These are phyloP conservation scores for Ophthalmolycus amberensis DNA, from an alignment of 2,113 vertebrate species.

Conservation along the genomic window DNA sequence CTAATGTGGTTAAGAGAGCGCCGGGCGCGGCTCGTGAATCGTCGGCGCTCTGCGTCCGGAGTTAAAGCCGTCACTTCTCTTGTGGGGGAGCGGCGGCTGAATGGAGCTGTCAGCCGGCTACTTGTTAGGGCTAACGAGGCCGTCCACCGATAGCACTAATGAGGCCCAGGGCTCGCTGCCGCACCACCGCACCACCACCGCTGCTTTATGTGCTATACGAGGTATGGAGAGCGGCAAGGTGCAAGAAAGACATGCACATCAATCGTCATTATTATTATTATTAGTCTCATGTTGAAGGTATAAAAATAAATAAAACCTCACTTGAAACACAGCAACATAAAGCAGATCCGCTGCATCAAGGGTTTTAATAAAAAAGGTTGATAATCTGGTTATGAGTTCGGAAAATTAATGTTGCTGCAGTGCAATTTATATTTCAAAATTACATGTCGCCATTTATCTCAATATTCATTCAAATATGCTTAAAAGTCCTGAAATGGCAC, in stretches of 20 bases:
- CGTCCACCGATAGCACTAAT: slow-evolving; percentile 81
- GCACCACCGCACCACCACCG: not conserved
- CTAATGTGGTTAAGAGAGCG: slow-evolving; percentile 89
- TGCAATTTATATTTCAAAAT: no score
- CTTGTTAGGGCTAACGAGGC: slow-evolving; percentile 78
- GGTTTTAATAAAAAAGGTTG: no score
- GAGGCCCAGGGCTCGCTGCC: slow-evolving; percentile 67
- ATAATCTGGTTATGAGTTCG: no score
- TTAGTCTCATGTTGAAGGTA: no score
- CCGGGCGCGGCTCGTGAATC: slow-evolving; percentile 84
- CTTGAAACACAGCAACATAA: no score
- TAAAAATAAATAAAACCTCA: no score
- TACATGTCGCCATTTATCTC: no score
- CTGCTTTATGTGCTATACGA: not conserved
- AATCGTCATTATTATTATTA: not conserved
- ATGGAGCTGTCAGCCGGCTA: slow-evolving; percentile 81
- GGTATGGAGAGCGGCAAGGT: not conserved
- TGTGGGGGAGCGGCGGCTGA: slow-evolving; percentile 63
- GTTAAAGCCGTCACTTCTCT: slow-evolving; percentile 85
- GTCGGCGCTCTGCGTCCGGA: slow-evolving; percentile 63
- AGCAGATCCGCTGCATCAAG: no score
- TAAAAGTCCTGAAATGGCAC: no score
- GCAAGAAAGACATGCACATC: not conserved
- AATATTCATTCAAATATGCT: no score
- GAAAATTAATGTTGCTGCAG: no score